Evolutionary conservation across 2,888 invertebrate species (phyloP), one percentile per base, ranked within the genome.

Genomic region (Platynereis dumerilii): DNA sequence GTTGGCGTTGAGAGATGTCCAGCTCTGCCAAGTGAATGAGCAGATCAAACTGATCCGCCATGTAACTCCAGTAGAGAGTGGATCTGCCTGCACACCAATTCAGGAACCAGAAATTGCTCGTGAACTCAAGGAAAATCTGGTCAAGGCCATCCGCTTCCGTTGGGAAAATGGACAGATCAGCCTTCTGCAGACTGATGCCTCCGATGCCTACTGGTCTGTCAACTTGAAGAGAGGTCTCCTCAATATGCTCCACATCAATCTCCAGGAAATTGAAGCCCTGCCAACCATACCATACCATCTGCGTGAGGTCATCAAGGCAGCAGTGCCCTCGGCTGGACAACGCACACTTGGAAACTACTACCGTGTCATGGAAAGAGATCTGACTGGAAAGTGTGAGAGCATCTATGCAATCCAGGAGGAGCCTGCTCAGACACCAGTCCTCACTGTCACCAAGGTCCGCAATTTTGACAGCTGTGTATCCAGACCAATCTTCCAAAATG

Each of bases 171-270:
- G 48, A n/a, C n/a, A 20, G 3, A n/a, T 48, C n/a, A 48, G 48
- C 22, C 20, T 20, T 5, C 17, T 48, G 22, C 20, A 48, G 48
- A 22, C 22, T n/a, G 22, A 22, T 48, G 20, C 48, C n/a, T 75
- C 74, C 48, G 83, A 85, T 24, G 81, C 83, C 1, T 68, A 72
- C 17, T 82, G 79, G 77, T 81, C 83, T n/a, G 73, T 83, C 60
- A 84, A 86, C 77, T 76, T 85, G 68, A 86, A 85, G 76, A 78
- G 79, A 66, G 81, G 81, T 60, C 65, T 83, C 45, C 76, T 81
- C 27, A 73, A 76, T 44, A 57, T 83, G 44, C 58, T 83, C 29
- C 77, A 81, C 63, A 66, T 84, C 17, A 78, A 78, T 70, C 66
- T 76, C 28, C 48, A 20, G n/a, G 48, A 48, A 22, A 5, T 22